Evolutionary conservation across 2,113 vertebrate species (phyloP).

Genomic region (Sakesphorus luctuosus): DNA sequence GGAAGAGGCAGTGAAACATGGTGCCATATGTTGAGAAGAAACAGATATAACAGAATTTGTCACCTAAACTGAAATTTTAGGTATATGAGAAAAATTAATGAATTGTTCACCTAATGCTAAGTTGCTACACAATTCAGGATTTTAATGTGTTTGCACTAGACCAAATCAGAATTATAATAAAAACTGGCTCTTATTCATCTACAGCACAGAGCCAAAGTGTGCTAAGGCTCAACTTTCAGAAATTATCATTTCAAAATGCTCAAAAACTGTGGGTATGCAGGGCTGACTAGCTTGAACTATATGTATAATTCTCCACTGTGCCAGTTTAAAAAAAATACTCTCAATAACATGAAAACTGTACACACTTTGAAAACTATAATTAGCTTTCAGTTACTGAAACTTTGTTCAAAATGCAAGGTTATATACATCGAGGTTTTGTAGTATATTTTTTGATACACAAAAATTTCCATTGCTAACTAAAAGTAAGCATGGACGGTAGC

Average conservation of each 20-base stretch:
- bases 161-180: neutral
- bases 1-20: neutral
- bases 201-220: fast-evolving
- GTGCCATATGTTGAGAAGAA: neutral
- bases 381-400: neutral
- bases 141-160: neutral
- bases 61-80: neutral
- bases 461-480: neutral
- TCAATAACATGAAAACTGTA: neutral
- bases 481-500: neutral
- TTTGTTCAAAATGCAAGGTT: neutral
- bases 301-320: neutral
- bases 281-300: neutral
- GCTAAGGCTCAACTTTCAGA: neutral
- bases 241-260: neutral
- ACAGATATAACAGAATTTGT: neutral
- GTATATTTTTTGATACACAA: neutral
- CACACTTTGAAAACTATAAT: neutral
- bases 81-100: neutral
- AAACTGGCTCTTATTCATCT: neutral
- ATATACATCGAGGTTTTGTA: neutral
- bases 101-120: neutral
- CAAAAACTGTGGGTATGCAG: neutral
- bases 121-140: neutral
- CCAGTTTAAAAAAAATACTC: neutral